Percentiles rank a stretch among this genome's conserved stretches.
phyloP scores from a whole-genome alignment of 2,797 vertebrate species.

The Onychomys arenicola region DNA sequence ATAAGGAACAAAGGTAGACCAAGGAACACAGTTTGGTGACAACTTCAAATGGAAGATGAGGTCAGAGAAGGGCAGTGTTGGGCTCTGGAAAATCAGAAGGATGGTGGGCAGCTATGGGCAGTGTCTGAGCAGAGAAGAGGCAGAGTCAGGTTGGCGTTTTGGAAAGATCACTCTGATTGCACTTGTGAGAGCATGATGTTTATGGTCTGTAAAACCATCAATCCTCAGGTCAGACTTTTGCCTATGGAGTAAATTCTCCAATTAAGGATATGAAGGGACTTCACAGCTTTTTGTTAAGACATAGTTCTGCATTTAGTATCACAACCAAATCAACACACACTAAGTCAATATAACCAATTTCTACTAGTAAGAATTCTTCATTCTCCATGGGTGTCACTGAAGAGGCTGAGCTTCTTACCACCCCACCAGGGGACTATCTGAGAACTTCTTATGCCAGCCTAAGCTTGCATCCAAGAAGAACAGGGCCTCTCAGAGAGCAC shows the following conservation, averaged over 20 bases:
- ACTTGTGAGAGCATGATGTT: not conserved
- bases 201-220: not conserved
- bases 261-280: not conserved
- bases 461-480: not conserved
- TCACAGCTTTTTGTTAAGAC: too few species aligned
- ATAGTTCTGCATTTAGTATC: not conserved
- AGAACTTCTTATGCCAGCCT: not conserved
- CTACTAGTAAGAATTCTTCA: not conserved
- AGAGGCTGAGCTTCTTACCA: too few species aligned
- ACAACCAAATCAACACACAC: not conserved
- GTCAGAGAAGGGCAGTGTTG: not conserved
- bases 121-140: not conserved
- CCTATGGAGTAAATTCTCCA: not conserved
- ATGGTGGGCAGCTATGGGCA: not conserved
- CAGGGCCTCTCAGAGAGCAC: not conserved
- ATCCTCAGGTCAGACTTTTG: not conserved
- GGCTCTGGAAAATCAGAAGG: not conserved
- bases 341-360: not conserved
- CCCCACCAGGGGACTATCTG: not conserved
- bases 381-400: not conserved
- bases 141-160: not conserved
- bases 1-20: not conserved
- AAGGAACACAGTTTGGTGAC: not conserved
- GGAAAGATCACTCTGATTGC: not conserved
- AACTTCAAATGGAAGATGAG: not conserved